Conservation (phyloP, 1,140 invertebrate genomes). For the Euborellia annulipes region DNA sequence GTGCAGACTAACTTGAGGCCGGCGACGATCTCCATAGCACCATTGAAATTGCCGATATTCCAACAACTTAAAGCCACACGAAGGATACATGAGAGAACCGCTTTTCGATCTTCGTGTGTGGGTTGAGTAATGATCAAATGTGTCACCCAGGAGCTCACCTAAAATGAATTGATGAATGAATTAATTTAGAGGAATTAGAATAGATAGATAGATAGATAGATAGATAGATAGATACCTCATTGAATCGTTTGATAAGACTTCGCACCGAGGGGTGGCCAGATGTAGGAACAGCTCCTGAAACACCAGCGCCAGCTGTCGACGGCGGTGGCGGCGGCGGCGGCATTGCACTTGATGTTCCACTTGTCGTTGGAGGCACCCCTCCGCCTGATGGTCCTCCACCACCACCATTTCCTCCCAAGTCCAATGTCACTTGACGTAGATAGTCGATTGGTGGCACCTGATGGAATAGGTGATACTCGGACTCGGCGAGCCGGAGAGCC, state of each 20-base stretch:
- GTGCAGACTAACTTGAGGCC: constrained; percentile 67
- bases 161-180: constrained; percentile 4
- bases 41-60: constrained; percentile 93
- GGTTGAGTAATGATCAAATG: constrained; percentile 75
- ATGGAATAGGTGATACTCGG: constrained; percentile 80
- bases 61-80: constrained; percentile 78
- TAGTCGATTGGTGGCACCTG: constrained; percentile 73
- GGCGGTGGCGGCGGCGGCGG: constrained; percentile 15
- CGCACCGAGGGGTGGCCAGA: constrained; percentile 34
- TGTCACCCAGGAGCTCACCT: constrained; percentile 90
- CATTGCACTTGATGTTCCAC: too few relatives aligned
- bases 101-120: constrained; percentile 75
- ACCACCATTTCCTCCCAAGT: constrained; percentile 39
- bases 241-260: constrained; percentile 70
- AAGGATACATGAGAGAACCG: constrained; percentile 73
- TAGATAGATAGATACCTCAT: constrained; percentile 48
- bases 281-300: constrained; percentile 15
- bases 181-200: background rate
- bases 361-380: too few relatives aligned
- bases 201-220: background rate
- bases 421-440: constrained; percentile 71
- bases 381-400: constrained; percentile 20
- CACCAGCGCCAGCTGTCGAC: constrained; percentile 13
- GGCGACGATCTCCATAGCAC: constrained; percentile 86
- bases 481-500: constrained; percentile 65